Percentiles rank a stretch among this genome's conserved stretches.
Evolutionary conservation across 2,888 invertebrate genomes (phyloP).

Genomic region (Monoplex corrugatus): DNA sequence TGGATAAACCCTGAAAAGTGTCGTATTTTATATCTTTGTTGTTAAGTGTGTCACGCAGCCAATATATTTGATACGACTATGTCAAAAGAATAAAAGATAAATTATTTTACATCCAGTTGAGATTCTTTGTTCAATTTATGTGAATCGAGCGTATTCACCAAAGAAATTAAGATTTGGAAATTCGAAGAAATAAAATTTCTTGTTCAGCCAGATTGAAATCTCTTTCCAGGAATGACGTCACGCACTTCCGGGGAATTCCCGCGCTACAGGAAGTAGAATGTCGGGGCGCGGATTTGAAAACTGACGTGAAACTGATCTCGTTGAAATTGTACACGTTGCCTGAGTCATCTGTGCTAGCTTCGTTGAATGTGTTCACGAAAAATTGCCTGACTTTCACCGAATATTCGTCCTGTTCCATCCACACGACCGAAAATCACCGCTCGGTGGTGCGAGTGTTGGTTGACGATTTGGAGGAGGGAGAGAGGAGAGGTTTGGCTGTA

Average conservation of each 20-base stretch:
- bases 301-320: slow-evolving; percentile 23
- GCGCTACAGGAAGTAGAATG: slow-evolving; percentile 44
- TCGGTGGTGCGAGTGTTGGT: neutral
- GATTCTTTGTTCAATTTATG: no score
- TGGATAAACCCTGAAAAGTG: no score
- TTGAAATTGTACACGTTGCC: neutral
- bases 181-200: no score
- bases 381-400: slow-evolving; percentile 34
- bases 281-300: slow-evolving; percentile 5
- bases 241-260: slow-evolving; percentile 3
- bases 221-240: slow-evolving; percentile 34
- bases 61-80: no score
- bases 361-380: slow-evolving; percentile 15
- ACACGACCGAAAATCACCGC: neutral
- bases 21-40: no score
- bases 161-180: no score
- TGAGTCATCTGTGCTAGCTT: neutral
- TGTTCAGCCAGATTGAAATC: no score
- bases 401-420: slow-evolving; percentile 21
- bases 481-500: slow-evolving; percentile 34
- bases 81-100: no score
- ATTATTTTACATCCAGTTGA: no score
- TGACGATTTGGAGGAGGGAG: slow-evolving; percentile 13
- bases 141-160: no score
- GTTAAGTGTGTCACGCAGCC: no score